Evolutionary conservation across 2,797 vertebrate genomes (phyloP).

Genomic region (Cynopterus sphinx): DNA sequence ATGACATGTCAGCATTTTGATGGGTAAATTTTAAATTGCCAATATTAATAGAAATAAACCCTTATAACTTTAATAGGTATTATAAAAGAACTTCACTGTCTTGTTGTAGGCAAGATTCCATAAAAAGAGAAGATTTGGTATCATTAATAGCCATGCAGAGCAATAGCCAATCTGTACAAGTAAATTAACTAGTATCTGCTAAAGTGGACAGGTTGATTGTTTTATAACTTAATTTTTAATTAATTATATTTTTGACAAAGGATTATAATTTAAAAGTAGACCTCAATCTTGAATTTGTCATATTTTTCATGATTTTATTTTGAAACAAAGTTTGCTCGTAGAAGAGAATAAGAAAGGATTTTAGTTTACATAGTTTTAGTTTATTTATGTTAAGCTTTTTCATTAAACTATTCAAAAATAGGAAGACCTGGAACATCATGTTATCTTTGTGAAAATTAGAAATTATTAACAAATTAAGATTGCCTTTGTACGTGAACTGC

Average conservation of each 20-base stretch:
- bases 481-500: neutral
- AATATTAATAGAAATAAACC: slow-evolving; percentile 43
- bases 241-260: slow-evolving; percentile 78
- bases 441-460: slow-evolving; percentile 2
- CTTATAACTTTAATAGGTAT: slow-evolving; percentile 73
- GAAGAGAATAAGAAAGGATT: slow-evolving; percentile 8
- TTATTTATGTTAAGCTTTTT: slow-evolving; percentile 27
- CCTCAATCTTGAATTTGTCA: slow-evolving; percentile 44
- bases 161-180: slow-evolving; percentile 69
- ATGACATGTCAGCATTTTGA: slow-evolving; percentile 58
- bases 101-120: slow-evolving; percentile 70
- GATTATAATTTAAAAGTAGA: slow-evolving; percentile 72
- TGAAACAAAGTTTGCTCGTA: slow-evolving; percentile 6
- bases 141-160: slow-evolving; percentile 68
- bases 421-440: neutral
- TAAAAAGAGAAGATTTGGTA: slow-evolving; percentile 69
- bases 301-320: slow-evolving; percentile 58
- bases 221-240: slow-evolving; percentile 79
- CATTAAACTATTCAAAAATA: slow-evolving; percentile 46
- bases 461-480: neutral
- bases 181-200: slow-evolving; percentile 76
- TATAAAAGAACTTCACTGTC: slow-evolving; percentile 65
- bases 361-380: neutral
- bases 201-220: slow-evolving; percentile 75
- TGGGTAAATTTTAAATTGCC: slow-evolving; percentile 71